Evolutionary conservation across 2,113 vertebrate genomes (phyloP).

Genomic region (Peromyscus polionotus): DNA sequence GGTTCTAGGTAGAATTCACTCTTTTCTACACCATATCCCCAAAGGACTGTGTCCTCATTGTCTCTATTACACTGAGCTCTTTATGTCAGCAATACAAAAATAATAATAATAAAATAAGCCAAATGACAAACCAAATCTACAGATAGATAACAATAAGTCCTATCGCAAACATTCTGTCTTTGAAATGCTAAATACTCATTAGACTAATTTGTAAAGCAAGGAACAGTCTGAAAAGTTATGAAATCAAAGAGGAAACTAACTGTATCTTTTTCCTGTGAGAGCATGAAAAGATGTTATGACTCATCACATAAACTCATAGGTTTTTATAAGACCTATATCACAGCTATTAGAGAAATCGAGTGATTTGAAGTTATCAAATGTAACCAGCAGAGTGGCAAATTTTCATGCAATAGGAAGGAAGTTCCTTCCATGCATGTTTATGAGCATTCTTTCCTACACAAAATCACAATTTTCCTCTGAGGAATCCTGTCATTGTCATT

Average conservation of each 20-base stretch:
- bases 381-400: neutral
- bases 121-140: neutral
- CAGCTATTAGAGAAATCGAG: neutral
- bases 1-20: neutral
- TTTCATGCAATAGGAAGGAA: neutral
- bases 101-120: neutral
- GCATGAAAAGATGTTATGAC: neutral
- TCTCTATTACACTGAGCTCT: neutral
- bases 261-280: neutral
- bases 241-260: conserved; percentile 28
- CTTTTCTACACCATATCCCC: neutral
- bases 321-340: conserved; percentile 41
- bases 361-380: neutral
- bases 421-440: neutral
- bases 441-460: neutral
- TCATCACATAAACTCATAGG: neutral
- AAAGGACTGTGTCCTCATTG: neutral
- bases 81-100: conserved; percentile 57
- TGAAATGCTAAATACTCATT: conserved; percentile 61
- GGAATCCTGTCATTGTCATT: neutral
- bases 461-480: neutral
- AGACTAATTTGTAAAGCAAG: neutral
- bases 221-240: neutral
- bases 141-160: neutral
- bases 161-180: neutral